These are phyloP conservation scores for Antheraea assamensis DNA, from an alignment of 2,888 invertebrate genomes.

Conservation along the genomic window DNA sequence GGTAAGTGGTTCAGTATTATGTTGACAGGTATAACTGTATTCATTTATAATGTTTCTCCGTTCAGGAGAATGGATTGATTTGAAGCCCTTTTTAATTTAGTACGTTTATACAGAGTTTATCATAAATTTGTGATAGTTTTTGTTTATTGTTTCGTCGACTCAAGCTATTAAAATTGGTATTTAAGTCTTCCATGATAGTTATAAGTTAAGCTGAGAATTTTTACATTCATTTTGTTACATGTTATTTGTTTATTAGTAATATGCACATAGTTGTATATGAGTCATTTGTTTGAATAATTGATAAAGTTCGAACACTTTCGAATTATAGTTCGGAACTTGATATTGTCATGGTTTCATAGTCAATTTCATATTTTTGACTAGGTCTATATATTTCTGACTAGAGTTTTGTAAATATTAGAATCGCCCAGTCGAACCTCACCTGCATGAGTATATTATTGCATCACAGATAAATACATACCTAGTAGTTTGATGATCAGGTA, in stretches of 20 bases:
- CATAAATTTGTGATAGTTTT: neutral
- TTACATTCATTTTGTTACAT: neutral
- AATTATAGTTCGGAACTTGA: neutral
- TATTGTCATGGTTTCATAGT: neutral
- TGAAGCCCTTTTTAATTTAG: neutral
- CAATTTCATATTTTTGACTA: neutral
- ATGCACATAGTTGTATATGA: conserved; percentile 6
- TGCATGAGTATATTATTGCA: neutral
- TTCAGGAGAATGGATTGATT: neutral
- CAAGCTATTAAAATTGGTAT: neutral
- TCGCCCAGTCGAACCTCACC: neutral
- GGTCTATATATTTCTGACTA: neutral
- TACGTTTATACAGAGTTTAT: neutral
- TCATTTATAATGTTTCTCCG: neutral
- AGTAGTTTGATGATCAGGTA: neutral
- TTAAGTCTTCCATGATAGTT: neutral
- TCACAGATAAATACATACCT: neutral
- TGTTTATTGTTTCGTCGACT: conserved; percentile 4
- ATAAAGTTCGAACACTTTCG: neutral
- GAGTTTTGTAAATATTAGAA: neutral
- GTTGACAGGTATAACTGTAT: conserved; percentile 22
- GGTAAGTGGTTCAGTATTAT: conserved; percentile 8
- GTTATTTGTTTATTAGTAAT: neutral
- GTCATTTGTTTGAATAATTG: conserved; percentile 11
- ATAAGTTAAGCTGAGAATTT: neutral